Evolutionary conservation across 2,888 invertebrate species (phyloP), one percentile per base, ranked within the genome.

Genomic region (Idaea dimidiata): DNA sequence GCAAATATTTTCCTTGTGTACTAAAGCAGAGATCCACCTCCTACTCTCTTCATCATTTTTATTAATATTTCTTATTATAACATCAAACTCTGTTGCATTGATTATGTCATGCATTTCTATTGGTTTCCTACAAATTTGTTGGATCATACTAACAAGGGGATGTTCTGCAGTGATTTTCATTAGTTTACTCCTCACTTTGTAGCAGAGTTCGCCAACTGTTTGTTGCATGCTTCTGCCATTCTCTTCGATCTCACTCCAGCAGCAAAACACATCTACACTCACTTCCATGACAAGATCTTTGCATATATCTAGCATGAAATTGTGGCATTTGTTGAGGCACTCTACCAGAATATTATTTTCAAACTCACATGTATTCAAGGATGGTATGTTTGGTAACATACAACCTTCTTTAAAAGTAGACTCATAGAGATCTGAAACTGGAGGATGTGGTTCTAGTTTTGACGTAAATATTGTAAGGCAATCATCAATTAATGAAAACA

Each of bases 211-310:
- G 16, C 91, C 90, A 68, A 91, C 81, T 56, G 66, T 74, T 70
- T 86, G 82, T 66, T 92, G 92, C 83, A 89, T 82, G 63, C 71
- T 90, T 75, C 79, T 81, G 0, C 80, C 83, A 67, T 82, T 73
- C 16, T 85, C 82, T 67, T 86, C 85, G 82, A 83, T 85, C 69
- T 92, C 92, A 78, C 87, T 88, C 92, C 92, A 92, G 14, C 88
- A 81, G 77, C 92, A 92, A 73, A 86, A 92, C 66, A 88, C 83
- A 63, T 91, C 88, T 17, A 91, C 83, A 78, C 82, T 91, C 0
- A 91, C 77, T 67, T 80, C 84, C 88, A 91, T 91, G 14, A 88
- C 80, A 32, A 89, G 73, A 54, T 76, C 77, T 70, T 87, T 81
- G 65, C 81, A 86, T 65, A 75, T 77, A 67, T 91, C 88, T 60